A percentile compares a stretch with the other conserved stretches of the same genome.
These are phyloP conservation scores for Odocoileus hemionus DNA, from an alignment of 2,113 vertebrate genomes.

Conservation along the genomic window DNA sequence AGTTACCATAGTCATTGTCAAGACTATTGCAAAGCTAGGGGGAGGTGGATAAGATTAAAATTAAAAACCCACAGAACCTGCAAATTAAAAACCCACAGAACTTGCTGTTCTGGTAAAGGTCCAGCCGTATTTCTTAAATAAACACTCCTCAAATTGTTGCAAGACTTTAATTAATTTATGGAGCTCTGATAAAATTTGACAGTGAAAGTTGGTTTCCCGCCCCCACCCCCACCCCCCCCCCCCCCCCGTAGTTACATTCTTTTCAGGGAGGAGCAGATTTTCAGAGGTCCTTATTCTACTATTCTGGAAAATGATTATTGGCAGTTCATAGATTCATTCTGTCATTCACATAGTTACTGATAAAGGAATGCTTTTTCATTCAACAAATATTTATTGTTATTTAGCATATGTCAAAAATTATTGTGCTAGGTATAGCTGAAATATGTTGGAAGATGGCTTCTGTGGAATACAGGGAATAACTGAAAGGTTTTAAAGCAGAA, in stretches of 20 bases:
- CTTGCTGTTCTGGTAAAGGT: neutral
- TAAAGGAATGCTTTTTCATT: neutral
- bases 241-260: neutral
- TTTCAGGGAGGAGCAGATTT: neutral
- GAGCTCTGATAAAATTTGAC: neutral
- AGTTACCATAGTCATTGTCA: neutral
- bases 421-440: neutral
- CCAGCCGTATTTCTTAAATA: neutral
- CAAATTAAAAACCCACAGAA: neutral
- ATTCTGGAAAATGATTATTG: neutral
- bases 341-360: neutral
- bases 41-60: neutral
- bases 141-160: neutral
- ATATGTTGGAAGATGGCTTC: neutral
- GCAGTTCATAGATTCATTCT: neutral
- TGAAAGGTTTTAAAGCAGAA: neutral
- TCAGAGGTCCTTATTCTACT: neutral
- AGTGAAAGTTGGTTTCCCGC: neutral
- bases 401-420: neutral
- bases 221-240: rapidly evolving
- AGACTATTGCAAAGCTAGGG: neutral
- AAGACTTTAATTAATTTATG: neutral
- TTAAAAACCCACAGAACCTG: neutral
- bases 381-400: neutral
- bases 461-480: neutral